phyloP scores from a whole-genome alignment of 2,113 vertebrate genomes.

The Ictalurus punctatus region DNA sequence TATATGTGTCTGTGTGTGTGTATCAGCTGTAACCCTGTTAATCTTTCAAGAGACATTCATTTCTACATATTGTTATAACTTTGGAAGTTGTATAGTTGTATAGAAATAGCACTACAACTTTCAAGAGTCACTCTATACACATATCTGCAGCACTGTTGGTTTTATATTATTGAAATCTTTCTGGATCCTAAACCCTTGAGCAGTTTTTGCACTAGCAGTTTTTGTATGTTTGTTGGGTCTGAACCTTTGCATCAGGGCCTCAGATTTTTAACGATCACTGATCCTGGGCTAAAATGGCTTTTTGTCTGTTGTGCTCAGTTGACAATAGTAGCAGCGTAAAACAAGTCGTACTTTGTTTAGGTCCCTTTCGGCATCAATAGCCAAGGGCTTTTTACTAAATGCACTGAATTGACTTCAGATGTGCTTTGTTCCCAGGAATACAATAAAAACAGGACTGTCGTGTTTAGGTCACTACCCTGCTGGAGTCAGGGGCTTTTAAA shows the following conservation, averaged over 20 bases:
- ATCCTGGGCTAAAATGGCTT: neutral
- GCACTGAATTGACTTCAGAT: conserved; percentile 42
- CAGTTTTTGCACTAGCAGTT: neutral
- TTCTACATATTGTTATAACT: neutral
- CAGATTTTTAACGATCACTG: conserved; percentile 15
- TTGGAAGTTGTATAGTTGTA: neutral
- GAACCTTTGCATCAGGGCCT: neutral
- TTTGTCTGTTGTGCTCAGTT: conserved; percentile 2
- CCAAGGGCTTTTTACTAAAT: conserved; percentile 29
- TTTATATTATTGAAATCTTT: neutral
- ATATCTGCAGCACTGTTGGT: neutral
- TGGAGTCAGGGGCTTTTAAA: neutral
- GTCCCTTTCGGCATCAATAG: conserved; percentile 11
- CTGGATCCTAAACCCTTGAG: neutral
- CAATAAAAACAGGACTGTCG: conserved; percentile 38
- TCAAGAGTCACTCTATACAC: neutral
- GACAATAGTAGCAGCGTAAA: conserved; percentile 6
- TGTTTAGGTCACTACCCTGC: neutral
- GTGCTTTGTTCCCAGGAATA: conserved; percentile 19
- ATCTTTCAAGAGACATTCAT: neutral
- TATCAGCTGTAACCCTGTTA: neutral
- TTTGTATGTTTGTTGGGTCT: neutral
- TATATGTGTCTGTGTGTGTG: no score
- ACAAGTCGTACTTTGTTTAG: conserved; percentile 9
- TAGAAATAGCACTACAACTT: neutral